Conservation (phyloP, 2,113 vertebrate genomes). For the Indicator maculatus region DNA sequence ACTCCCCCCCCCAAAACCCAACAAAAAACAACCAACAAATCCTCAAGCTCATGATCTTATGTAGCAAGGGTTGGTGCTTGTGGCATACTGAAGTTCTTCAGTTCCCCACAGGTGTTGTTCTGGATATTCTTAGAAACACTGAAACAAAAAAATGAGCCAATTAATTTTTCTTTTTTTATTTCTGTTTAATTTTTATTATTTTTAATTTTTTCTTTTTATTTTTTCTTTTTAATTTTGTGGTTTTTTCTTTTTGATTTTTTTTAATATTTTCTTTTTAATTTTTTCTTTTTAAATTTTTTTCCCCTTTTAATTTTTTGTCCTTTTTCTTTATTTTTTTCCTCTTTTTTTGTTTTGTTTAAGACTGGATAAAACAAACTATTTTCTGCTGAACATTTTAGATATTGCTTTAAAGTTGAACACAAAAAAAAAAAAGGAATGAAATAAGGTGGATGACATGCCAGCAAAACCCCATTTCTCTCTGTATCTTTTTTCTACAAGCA, state of each 20-base stretch:
- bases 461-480: slow-evolving; percentile 74
- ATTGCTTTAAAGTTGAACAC: slow-evolving; percentile 48
- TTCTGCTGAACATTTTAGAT: slow-evolving; percentile 38
- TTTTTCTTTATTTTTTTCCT: background rate
- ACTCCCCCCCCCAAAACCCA: too few relatives aligned
- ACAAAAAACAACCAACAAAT: background rate
- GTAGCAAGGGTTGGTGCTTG: background rate
- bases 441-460: slow-evolving; percentile 70
- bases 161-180: background rate
- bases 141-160: slow-evolving; percentile 5
- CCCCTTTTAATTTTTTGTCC: too few relatives aligned
- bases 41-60: background rate
- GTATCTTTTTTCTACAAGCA: slow-evolving; percentile 72
- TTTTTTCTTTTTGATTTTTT: too few relatives aligned
- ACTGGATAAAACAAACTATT: slow-evolving; percentile 24
- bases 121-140: background rate
- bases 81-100: too few relatives aligned
- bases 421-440: slow-evolving; percentile 64
- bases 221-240: too few relatives aligned
- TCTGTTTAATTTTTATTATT: too few relatives aligned
- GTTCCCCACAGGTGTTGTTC: background rate
- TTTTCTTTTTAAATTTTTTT: background rate
- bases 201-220: too few relatives aligned
- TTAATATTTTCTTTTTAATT: background rate
- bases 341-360: slow-evolving; percentile 29